Evolutionary conservation across 2,888 invertebrate species (phyloP).

Genomic region (Mimumesa dahlbomi): DNA sequence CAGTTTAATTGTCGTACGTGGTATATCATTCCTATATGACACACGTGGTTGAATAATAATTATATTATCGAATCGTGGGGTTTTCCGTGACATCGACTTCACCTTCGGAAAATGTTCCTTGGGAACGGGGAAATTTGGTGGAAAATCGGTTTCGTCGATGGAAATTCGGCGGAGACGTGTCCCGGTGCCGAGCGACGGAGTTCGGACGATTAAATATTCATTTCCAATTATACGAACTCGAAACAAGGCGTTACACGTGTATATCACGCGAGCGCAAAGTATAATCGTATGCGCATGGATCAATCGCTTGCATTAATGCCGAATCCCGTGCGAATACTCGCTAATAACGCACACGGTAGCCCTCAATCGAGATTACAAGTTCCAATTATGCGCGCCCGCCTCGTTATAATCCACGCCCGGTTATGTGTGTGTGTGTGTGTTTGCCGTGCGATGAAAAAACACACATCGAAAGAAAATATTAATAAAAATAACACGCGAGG

Average conservation of each 20-base stretch:
- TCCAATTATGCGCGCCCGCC: no score
- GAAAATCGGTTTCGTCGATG: constrained; percentile 17
- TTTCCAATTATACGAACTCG: constrained; percentile 43
- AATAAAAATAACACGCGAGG: no score
- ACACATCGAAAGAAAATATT: no score
- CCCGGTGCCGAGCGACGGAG: constrained; percentile 10
- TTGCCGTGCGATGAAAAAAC: no score
- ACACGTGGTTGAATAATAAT: no score
- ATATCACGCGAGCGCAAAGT: constrained; percentile 7
- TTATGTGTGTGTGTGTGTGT: no score
- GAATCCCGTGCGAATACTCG: neutral
- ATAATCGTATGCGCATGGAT: constrained; percentile 26
- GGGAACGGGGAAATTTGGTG: constrained; percentile 4
- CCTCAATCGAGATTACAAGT: no score
- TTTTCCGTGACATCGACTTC: no score
- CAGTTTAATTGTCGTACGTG: no score
- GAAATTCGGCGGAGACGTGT: constrained; percentile 14
- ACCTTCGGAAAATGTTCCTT: neutral
- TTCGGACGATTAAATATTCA: constrained; percentile 54
- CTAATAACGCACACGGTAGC: neutral
- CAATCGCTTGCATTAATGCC: constrained; percentile 31
- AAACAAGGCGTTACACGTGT: constrained; percentile 37
- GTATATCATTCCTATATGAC: no score
- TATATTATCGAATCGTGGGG: no score
- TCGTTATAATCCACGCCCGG: no score